Evolutionary conservation across 1,140 invertebrate species (phyloP).

Genomic region (Asbolus verrucosus): DNA sequence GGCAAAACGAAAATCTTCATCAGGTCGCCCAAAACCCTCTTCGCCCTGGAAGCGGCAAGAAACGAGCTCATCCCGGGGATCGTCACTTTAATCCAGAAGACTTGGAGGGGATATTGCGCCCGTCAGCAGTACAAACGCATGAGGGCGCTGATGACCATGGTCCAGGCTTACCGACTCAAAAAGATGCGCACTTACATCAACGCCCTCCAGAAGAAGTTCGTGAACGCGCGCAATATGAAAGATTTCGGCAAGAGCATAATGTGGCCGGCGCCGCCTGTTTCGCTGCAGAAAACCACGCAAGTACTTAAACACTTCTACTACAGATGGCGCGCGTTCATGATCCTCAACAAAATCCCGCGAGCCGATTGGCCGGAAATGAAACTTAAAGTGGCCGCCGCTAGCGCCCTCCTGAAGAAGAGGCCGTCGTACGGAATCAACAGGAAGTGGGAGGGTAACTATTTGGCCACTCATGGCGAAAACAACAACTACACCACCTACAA

Average conservation of each 20-base stretch:
- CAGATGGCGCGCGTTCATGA: conserved; percentile 90
- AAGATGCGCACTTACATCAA: conserved; percentile 85
- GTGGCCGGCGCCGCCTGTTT: conserved; percentile 85
- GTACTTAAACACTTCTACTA: conserved; percentile 74
- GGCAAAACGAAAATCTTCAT: conserved; percentile 97
- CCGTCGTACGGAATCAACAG: conserved; percentile 85
- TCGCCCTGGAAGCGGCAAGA: conserved; percentile 85
- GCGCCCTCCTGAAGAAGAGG: conserved; percentile 80
- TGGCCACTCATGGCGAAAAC: conserved; percentile 83
- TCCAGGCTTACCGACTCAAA: conserved; percentile 86
- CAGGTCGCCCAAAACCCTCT: conserved; percentile 88
- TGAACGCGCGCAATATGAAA: conserved; percentile 68
- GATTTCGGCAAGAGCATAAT: conserved; percentile 84
- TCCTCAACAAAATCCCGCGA: conserved; percentile 82
- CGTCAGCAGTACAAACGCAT: conserved; percentile 85
- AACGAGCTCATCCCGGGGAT: conserved; percentile 89
- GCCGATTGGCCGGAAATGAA: conserved; percentile 90
- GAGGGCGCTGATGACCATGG: conserved; percentile 86
- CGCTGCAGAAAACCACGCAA: conserved; percentile 71
- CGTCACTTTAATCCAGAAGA: conserved; percentile 93
- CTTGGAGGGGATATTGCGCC: conserved; percentile 85
- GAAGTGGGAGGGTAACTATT: conserved; percentile 94
- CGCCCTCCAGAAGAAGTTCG: conserved; percentile 75
- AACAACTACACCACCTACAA: conserved; percentile 77
- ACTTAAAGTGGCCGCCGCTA: conserved; percentile 82